Evolutionary conservation across 2,888 invertebrate genomes (phyloP).

Genomic region (Theodoxus fluviatilis): DNA sequence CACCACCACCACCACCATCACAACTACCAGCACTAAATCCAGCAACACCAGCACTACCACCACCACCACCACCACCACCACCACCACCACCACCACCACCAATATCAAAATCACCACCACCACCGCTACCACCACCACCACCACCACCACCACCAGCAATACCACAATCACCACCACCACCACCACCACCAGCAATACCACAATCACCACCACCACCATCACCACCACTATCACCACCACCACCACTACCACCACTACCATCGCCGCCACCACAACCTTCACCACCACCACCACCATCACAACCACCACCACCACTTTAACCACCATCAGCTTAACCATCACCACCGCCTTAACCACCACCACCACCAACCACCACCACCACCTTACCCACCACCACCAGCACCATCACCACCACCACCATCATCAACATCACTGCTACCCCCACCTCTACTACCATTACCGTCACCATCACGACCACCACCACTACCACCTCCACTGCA

Average conservation of each 20-base stretch:
- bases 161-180: conserved; percentile 1
- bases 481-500: too few species aligned
- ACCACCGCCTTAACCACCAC: not conserved
- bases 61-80: conserved; percentile 1
- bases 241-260: not conserved
- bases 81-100: conserved; percentile 1
- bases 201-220: not conserved
- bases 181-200: not conserved
- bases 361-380: not conserved
- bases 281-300: conserved; percentile 1
- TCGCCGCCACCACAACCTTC: not conserved
- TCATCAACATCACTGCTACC: too few species aligned
- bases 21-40: too few species aligned
- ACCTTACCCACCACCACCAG: too few species aligned
- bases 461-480: too few species aligned
- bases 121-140: not conserved
- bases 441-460: too few species aligned
- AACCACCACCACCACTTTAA: not conserved
- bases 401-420: too few species aligned
- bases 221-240: not conserved
- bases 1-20: too few species aligned
- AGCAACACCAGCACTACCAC: conserved; percentile 6
- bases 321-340: not conserved
- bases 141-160: not conserved
- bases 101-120: not conserved